Base-by-base conservation (phyloP, 2,888 invertebrate species). In the Nemotelus nigrinus region DNA sequence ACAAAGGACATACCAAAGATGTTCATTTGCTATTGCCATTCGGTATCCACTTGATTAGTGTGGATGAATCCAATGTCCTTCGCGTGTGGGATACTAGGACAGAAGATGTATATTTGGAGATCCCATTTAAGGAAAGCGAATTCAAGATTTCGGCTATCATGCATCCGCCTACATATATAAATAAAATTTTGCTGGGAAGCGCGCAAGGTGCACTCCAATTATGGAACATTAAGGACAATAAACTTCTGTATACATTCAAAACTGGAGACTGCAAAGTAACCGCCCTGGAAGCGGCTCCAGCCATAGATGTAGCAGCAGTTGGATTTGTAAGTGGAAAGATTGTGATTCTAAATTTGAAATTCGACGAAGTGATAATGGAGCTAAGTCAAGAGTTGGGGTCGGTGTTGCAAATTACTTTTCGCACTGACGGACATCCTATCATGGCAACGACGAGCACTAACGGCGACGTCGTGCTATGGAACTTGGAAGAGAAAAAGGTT, bases 401-500 rank as follows among this genome's bases (percentile, higher is more conserved):
- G 48, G 94, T 98, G 0, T 94, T 94, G 3, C 90, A 92, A 8
- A 90, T 99, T 64, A 90, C 95, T 2, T 99, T 98, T 85, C 90
- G 97, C 81, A 92, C 93, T 74, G 97, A 98, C 85, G 96, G 93
- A 2, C 90, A 90, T 57, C 94, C 96, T 0, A 91, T 97, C 3
- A 94, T 98, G 94, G 92, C 94, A 0, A 93, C 95, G 3, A 95
- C 96, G 0, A 94, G 94, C 85, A 87, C 89, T 3, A 88, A 90
- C 64, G 99, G 99, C 0, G 94, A 96, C 83, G 90, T 99, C 81
- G 95, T 96, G 0, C 90, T 98, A 84, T 99, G 99, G 99, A 93
- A 98, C 87, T 89, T 99, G 63, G 95, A 96, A 83, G 92, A 96
- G 80, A 90, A 90, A 80, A 90, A 92, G 84, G 89, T 86, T 78